Base-by-base conservation (phyloP, 1,140 invertebrate species). In the Drosophila sucinea region DNA sequence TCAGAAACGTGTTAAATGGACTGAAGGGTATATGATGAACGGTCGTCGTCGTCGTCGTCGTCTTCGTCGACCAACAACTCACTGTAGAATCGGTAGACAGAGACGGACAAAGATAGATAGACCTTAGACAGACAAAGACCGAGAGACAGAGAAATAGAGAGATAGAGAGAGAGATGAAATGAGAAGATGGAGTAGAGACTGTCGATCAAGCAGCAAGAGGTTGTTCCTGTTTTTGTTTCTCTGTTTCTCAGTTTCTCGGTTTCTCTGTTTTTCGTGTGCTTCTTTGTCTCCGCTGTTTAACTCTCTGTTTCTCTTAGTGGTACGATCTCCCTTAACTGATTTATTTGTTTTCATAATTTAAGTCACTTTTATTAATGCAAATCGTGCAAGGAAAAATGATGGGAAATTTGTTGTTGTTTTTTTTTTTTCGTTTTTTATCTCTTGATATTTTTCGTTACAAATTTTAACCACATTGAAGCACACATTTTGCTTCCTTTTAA, bases 1-100 rank as follows among this genome's bases (percentile, higher is more conserved):
- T 91, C 90, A 86, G 81, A 91, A 91, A 91, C 83, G 90, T 91
- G 90, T 91, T 91, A 91, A 91, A 91, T 91, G 90, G 90, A 91
- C 90, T 91, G 90, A 91, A 91, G 90, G 90, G 90, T 90, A 85
- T 90, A 85, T 91, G 90, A 91, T 91, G 90, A 90, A 91, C 90
- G 83, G 79, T 73, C 76, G 79, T 87, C 77, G 79, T 73, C 76
- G 79, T 87, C 77, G 71, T 55, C 60, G 56, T 68, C 72, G 58
- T 58, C 17, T 17, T 17, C 58, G 23, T 17, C 32, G 41, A 40
- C 47, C 61, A 76, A 70, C 73, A 73, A 73, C 79, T 78, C 67
- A 72, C 74, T 73, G 65, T 44, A 60, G 70, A 40, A 54, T 29
- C 47, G 51, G 57, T 0, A 23, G 57, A 54, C 54, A 40, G 30